phyloP scores from a whole-genome alignment of 2,113 vertebrate genomes.

The Sardina pilchardus region DNA sequence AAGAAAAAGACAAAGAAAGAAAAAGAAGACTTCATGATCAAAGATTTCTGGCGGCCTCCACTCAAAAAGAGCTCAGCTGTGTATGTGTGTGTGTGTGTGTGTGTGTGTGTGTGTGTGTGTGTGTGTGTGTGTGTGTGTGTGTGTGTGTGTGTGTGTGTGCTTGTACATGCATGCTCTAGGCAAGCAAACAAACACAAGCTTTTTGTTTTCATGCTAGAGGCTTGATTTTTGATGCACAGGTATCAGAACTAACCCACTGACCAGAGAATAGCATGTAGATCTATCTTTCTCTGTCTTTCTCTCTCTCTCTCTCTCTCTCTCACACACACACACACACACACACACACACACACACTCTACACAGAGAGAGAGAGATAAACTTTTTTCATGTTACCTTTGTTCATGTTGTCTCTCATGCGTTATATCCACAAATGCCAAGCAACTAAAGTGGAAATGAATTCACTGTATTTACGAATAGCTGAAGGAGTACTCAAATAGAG shows the following conservation, averaged over 20 bases:
- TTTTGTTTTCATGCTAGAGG: slow-evolving; percentile 6
- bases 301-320: not conserved
- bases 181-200: slow-evolving; percentile 15
- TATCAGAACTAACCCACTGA: not conserved
- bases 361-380: not conserved
- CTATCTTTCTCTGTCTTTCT: not conserved
- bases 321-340: not conserved
- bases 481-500: too few relatives aligned
- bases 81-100: not conserved
- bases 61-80: not conserved
- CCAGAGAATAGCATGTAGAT: not conserved
- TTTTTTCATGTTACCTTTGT: too few relatives aligned
- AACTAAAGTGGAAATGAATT: too few relatives aligned
- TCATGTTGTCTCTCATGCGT: too few relatives aligned
- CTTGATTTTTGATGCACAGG: slow-evolving; percentile 24
- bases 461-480: too few relatives aligned
- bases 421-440: too few relatives aligned
- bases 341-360: not conserved
- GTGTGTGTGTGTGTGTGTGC: not conserved
- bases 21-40: not conserved
- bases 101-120: not conserved
- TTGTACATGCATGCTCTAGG: not conserved
- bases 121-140: slow-evolving; percentile 5
- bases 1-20: not conserved
- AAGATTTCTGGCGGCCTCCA: not conserved